Conservation (phyloP, 2,888 invertebrate species). For the Acanthosepion pharaonis region DNA sequence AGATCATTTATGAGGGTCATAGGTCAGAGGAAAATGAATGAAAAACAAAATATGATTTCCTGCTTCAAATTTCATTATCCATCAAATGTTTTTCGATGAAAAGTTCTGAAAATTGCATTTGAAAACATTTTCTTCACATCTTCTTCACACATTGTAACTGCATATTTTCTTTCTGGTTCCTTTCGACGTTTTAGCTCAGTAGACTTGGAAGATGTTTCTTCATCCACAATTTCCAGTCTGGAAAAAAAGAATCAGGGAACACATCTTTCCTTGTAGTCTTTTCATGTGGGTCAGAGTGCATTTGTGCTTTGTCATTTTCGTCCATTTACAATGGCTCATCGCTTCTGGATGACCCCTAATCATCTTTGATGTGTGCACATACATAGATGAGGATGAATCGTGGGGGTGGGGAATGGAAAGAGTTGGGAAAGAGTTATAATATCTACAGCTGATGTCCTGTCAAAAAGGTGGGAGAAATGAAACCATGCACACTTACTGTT, state of each 20-base stretch:
- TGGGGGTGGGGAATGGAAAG: background rate
- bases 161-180: background rate
- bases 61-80: background rate
- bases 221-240: slow-evolving; percentile 33
- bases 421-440: background rate
- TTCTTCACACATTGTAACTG: background rate
- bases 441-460: background rate
- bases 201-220: background rate
- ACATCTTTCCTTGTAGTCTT: background rate
- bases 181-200: background rate
- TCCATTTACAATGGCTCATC: background rate
- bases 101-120: slow-evolving; percentile 13
- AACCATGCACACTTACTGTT: background rate
- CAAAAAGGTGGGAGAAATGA: background rate
- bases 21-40: background rate
- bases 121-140: slow-evolving; percentile 33
- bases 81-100: background rate
- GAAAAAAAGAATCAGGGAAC: background rate
- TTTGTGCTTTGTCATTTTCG: background rate
- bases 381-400: background rate
- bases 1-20: background rate
- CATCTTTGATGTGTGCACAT: background rate
- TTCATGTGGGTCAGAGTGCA: background rate
- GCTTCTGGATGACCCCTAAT: background rate
- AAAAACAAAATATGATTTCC: background rate